These are phyloP conservation scores for Lycocorax pyrrhopterus DNA, from an alignment of 2,113 vertebrate genomes.

Conservation along the genomic window DNA sequence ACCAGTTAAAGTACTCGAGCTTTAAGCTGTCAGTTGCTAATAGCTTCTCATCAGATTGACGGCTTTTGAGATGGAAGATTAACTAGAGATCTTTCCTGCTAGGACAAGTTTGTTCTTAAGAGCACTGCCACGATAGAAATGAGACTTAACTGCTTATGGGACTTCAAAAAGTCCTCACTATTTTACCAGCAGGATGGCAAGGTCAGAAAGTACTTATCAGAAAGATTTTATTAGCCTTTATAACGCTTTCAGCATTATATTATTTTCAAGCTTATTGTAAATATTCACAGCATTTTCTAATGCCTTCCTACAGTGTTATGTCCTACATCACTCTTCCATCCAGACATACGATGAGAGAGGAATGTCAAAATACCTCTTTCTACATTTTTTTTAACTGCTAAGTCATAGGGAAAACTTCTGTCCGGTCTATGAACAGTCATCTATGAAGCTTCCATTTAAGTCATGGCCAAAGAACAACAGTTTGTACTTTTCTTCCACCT, in stretches of 20 bases:
- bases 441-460: neutral
- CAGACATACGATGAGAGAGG: neutral
- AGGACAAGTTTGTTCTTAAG: neutral
- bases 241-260: neutral
- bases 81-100: neutral
- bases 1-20: neutral
- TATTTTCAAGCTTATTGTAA: neutral
- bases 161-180: neutral
- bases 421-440: neutral
- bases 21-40: neutral
- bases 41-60: neutral
- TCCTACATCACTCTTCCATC: neutral
- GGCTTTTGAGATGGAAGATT: neutral
- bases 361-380: neutral
- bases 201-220: neutral
- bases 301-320: neutral
- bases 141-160: neutral
- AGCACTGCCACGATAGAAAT: neutral
- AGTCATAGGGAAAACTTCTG: neutral
- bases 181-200: neutral
- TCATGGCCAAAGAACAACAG: neutral
- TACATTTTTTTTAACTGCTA: neutral
- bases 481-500: neutral
- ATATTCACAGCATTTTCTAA: neutral
- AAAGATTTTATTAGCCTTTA: neutral